Conservation (phyloP, 2,797 vertebrate genomes). For the Pseudochirops cupreus region DNA sequence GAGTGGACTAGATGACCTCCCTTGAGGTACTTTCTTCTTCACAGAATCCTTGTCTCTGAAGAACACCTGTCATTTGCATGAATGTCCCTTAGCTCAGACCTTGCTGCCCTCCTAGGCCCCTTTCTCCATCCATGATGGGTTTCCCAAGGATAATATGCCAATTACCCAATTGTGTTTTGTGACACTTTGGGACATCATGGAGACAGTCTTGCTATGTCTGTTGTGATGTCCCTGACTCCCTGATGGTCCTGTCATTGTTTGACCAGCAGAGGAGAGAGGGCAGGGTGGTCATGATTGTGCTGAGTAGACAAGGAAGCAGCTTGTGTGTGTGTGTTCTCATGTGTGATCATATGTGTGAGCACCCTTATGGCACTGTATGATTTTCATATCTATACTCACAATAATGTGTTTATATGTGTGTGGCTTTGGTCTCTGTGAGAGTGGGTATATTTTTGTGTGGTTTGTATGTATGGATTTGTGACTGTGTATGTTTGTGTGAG, state of each 20-base stretch:
- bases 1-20: not conserved
- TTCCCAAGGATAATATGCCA: too few relatives aligned
- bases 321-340: not conserved
- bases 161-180: not conserved
- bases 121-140: not conserved
- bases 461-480: not conserved
- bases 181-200: not conserved
- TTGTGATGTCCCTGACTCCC: not conserved
- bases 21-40: not conserved
- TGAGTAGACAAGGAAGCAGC: not conserved
- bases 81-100: slow-evolving; percentile 44
- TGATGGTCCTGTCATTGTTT: not conserved
- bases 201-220: not conserved
- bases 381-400: not conserved
- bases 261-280: not conserved
- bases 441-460: not conserved
- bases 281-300: not conserved
- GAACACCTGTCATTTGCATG: slow-evolving; percentile 53
- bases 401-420: not conserved
- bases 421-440: not conserved
- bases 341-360: not conserved
- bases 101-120: slow-evolving; percentile 43
- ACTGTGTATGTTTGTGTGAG: not conserved
- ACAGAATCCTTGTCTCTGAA: slow-evolving; percentile 79
- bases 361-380: not conserved